Conservation (phyloP, 2,888 invertebrate species). For the Drosophila helvetica region DNA sequence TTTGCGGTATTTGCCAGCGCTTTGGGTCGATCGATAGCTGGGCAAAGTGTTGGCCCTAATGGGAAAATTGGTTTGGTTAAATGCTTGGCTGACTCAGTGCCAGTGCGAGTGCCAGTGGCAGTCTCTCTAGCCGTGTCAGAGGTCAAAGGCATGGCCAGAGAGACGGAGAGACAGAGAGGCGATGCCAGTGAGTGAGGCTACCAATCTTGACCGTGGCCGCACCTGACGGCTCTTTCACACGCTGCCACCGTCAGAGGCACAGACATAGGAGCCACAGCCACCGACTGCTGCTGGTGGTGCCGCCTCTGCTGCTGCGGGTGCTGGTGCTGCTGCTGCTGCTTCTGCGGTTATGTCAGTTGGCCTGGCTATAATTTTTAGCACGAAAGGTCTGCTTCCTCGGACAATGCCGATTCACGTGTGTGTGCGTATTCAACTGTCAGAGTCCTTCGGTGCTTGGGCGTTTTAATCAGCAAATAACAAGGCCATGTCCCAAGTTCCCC, state of each 20-base stretch:
- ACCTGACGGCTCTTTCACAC: slow-evolving; percentile 73
- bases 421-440: slow-evolving; percentile 50
- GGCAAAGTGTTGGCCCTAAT: slow-evolving; percentile 72
- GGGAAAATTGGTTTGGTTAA: slow-evolving; percentile 75
- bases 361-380: slow-evolving; percentile 69
- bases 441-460: slow-evolving; percentile 46
- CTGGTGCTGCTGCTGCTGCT: slow-evolving; percentile 5
- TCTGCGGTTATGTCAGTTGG: slow-evolving; percentile 74
- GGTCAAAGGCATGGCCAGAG: slow-evolving; percentile 28
- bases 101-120: not conserved
- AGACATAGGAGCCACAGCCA: not conserved
- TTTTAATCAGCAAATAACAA: slow-evolving; percentile 67
- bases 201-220: slow-evolving; percentile 46
- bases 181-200: slow-evolving; percentile 3
- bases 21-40: slow-evolving; percentile 44
- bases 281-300: not conserved
- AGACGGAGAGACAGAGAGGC: slow-evolving; percentile 17
- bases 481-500: slow-evolving; percentile 27
- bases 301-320: no score
- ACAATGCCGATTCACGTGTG: slow-evolving; percentile 19
- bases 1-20: slow-evolving; percentile 47
- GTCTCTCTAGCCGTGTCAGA: slow-evolving; percentile 37
- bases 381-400: slow-evolving; percentile 38
- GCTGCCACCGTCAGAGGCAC: slow-evolving; percentile 28
- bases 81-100: slow-evolving; percentile 57